Evolutionary conservation across 2,888 invertebrate genomes (phyloP), one percentile per base, ranked within the genome.

Genomic region (Oasisia sp.): DNA sequence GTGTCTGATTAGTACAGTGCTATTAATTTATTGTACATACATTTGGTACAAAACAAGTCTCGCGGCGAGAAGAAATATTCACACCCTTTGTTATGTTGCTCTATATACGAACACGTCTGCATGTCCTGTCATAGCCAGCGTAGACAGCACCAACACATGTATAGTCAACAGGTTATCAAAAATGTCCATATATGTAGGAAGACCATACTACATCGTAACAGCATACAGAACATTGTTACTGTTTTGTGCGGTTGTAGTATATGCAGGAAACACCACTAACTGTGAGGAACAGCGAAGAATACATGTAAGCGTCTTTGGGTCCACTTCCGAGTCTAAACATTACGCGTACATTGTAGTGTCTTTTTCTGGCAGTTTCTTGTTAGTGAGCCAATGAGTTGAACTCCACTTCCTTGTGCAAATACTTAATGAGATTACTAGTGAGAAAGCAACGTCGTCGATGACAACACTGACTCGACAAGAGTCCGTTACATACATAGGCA

Each of bases 1-100:
- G 27, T 74, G 74, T 74, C 27, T 74, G 74, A 74, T 74, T 74
- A 74, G 74, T 74, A 74, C 74, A 74, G 74, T 74, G 74, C 74
- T 74, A 74, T 74, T 74, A 74, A 74, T 74, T 74, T 74, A 74
- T 74, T 74, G 74, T 74, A 74, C 74, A 74, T 74, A 74, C 74
- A 74, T 74, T 74, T 74, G 74, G 74, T 74, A 74, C 74, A 74
- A 74, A 74, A 74, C 74, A 74, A 74, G 74, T 74, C 74, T 74
- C 27, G 74, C n/a, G 74, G 74, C 74, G 27, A 74, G 74, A 74
- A 74, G 74, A 74, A 74, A 74, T 74, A 74, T 74, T 74, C 74
- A 74, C 74, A 74, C 74, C 74, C 27, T 74, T 74, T 74, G 50
- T 50, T 50, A 50, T 19, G 27, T 74, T 74, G 74, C 74, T 4